Base-by-base conservation (phyloP, 2,888 invertebrate genomes). In the Palloptera scutellata region DNA sequence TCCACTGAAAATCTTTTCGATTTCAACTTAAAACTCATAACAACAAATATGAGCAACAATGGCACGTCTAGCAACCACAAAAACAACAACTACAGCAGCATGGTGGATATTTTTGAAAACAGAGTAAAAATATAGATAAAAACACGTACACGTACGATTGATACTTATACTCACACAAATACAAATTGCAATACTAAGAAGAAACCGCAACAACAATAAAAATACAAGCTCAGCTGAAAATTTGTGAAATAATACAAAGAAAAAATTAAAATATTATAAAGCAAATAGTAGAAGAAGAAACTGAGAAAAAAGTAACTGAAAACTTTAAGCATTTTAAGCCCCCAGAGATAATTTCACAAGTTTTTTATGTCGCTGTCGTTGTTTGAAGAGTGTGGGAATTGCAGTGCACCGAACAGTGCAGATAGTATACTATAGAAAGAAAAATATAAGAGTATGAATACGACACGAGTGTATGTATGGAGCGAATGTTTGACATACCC, bases 1-100 rank as follows among this genome's bases (percentile, higher is more conserved):
- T 61, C 61, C 64, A 45, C 57, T 53, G 48, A 41, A 41, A 60
- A 60, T 45, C 62, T 54, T 64, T 54, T 19, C 55, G 42, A 30
- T 30, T 30, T 30, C 30, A 30, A 30, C 30, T 30, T 30, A 30
- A 30, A 30, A 30, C 30, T 30, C 30, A 30, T 30, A 30, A 30
- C 30, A 30, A 30, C 30, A 30, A 30, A 30, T 30, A 30, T 30
- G 30, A 30, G 30, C 30, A 30, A 6, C 30, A 30, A 30, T 30
- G 6, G 30, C 30, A 30, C 2, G 30, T n/a, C 30, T 10, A 9
- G 12, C 48, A 15, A 48, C 13, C 6, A 48, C 48, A 15, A 48
- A 48, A 48, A 48, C 12, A 48, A 48, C 13, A 48, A 13, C 48
- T 10, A 11, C 48, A 48, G 6, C 30, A 30, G 30, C 30, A 30